Base-by-base conservation (phyloP, 1,140 invertebrate species). In the Ceratitis capitata region DNA sequence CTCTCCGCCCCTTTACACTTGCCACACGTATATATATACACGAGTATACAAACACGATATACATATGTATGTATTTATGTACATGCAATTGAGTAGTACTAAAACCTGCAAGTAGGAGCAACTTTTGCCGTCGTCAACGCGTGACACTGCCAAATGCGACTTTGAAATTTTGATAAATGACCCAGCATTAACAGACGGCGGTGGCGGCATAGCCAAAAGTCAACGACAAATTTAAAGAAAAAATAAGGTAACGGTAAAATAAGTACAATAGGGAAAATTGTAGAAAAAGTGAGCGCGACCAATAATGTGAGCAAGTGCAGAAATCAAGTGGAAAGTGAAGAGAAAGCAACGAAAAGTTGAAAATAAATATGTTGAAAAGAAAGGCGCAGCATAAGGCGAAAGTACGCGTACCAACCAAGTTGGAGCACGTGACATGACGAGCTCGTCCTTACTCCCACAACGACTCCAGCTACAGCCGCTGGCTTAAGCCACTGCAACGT, bases 121-220 rank as follows among this genome's bases (percentile, higher is more conserved):
- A 83, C 47, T 42, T 53, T 51, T 84, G 56, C 42, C 83, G 83
- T 56, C 83, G 51, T 53, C 32, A 78, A 85, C 58, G 45, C 64
- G 64, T 85, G 58, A 47, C 84, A 78, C n/a, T 10, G 84, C 39
- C 42, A 85, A 85, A 74, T 74, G 84, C 51, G 84, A 85, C 84
- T 85, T 85, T 69, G 84, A 85, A 85, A 85, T 85, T 85, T 85
- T 85, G 84, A 85, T 85, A 85, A 85, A 85, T 85, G 84, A 74
- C 61, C 61, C 23, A 49, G 39, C 84, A 84, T 84, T 84, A 58
- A n/a, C 82, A 39, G 26, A 56, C 61, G 84, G 39, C 61, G 19
- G 42, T 19, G 9, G n/a, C 45, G 23, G n/a, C 69, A 78, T 19
- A 78, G n/a, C 47, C 32, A 83, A 83, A 83, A 51, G 82, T 51